Evolutionary conservation across 2,113 vertebrate genomes (phyloP), one percentile per base, ranked within the genome.

Genomic region (Platysteira castanea): DNA sequence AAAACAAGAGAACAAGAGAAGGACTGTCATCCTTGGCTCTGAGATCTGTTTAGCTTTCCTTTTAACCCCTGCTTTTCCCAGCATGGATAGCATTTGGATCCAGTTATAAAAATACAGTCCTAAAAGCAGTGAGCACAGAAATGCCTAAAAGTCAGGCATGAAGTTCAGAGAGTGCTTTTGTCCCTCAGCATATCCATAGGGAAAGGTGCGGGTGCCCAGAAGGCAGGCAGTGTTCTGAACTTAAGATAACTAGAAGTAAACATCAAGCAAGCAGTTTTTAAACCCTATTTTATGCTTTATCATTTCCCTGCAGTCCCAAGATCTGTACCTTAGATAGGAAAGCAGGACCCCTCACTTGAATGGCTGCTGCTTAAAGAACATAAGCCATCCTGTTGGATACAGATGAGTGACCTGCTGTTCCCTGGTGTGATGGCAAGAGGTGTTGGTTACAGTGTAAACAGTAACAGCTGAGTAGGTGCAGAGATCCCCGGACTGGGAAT

Each of bases 11-110:
- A 53, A 95, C n/a, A n/a, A n/a, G n/a, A n/a, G n/a, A 28, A 41
- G 35, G 54, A 79, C 95, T 90, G 78, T 91, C 90, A 82, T 85
- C 61, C 53, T 93, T 89, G 78, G 47, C 64, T 82, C 18, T 71
- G 13, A 60, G 35, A 75, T 80, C 59, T 91, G 49, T 75, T 85
- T 87, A 52, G 41, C 33, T 87, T 87, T 87, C 37, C 41, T 95
- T 84, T 95, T 93, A 96, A 93, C 61, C 57, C 52, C 44, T 87
- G 60, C 54, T 82, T 93, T 84, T 71, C 70, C n/a, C 82, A 91
- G 89, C 76, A 90, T 14, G 31, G 27, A 79, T 8, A 31, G 37
- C 8, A 78, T 67, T 87, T 71, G n/a, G 56, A 84, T 4, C 4
- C 6, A 82, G 52, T 86, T 67, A 70, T n/a, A 74, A 89, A 93